A percentile compares a stretch with the other conserved stretches of the same genome.
phyloP scores from a whole-genome alignment of 2,888 invertebrate genomes.

The Neuroscelio doddi region DNA sequence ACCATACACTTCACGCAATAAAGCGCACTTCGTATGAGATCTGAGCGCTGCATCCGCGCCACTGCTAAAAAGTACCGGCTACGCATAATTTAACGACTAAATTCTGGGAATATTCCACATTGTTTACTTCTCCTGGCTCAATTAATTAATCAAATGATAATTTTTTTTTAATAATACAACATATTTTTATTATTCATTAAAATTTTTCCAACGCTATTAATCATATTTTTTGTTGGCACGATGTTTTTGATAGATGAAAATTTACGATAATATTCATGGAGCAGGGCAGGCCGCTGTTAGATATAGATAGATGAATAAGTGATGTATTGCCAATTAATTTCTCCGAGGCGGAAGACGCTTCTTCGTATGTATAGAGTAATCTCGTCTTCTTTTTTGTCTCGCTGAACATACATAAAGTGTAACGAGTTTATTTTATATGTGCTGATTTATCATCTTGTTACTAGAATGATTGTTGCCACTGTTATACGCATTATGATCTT shows the following conservation, averaged over 20 bases:
- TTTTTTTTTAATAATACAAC: too few relatives aligned
- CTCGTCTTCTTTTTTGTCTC: slow-evolving; percentile 29
- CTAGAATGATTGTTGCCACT: slow-evolving; percentile 36
- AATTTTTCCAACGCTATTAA: too few relatives aligned
- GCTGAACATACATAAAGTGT: too few relatives aligned
- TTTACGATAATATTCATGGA: too few relatives aligned
- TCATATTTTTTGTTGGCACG: too few relatives aligned
- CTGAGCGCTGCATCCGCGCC: slow-evolving; percentile 10
- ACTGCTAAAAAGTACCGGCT: slow-evolving; percentile 23
- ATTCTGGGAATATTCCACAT: slow-evolving; percentile 10
- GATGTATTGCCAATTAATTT: slow-evolving; percentile 35
- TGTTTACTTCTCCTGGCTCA: background rate
- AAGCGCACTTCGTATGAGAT: slow-evolving; percentile 18
- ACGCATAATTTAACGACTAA: background rate
- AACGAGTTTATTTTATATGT: slow-evolving; percentile 25
- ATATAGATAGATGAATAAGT: slow-evolving; percentile 6
- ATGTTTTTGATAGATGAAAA: background rate
- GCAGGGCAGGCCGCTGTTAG: too few relatives aligned
- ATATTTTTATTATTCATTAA: too few relatives aligned
- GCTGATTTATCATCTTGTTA: slow-evolving; percentile 37
- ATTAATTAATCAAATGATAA: too few relatives aligned
- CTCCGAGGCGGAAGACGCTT: slow-evolving; percentile 18
- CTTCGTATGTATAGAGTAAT: slow-evolving; percentile 25
- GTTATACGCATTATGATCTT: slow-evolving; percentile 33
- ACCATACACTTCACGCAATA: slow-evolving; percentile 41